Conservation (phyloP, 1,140 invertebrate genomes). For the Drosophila pandora region DNA sequence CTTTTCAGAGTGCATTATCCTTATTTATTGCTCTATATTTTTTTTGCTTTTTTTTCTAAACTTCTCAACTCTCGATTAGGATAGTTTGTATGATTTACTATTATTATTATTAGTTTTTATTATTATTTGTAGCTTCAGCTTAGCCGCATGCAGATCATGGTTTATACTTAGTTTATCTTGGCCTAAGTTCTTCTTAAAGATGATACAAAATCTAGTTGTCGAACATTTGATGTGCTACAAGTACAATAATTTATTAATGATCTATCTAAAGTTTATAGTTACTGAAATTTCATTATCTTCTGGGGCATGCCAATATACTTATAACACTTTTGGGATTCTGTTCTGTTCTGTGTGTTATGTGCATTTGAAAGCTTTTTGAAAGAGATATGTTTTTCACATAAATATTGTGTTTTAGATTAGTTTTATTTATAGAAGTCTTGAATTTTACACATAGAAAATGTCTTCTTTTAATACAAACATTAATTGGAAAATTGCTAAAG, state of each 20-base stretch:
- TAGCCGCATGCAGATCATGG: slow-evolving; percentile 52
- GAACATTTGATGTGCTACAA: slow-evolving; percentile 40
- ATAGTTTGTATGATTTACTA: slow-evolving; percentile 2
- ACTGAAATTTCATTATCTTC: slow-evolving; percentile 14
- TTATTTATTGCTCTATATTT: slow-evolving; percentile 54
- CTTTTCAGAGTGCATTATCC: slow-evolving; percentile 30
- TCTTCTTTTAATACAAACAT: slow-evolving; percentile 50
- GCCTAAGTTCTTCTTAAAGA: slow-evolving; percentile 45
- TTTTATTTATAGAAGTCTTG: slow-evolving; percentile 61
- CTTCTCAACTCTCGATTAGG: slow-evolving; percentile 20
- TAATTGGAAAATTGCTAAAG: slow-evolving; percentile 62
- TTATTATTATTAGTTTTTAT: slow-evolving; percentile 15
- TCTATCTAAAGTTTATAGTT: slow-evolving; percentile 58
- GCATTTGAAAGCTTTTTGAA: slow-evolving; percentile 55
- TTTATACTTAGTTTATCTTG: slow-evolving; percentile 42
- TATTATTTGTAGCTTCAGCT: slow-evolving; percentile 25
- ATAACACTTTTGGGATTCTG: slow-evolving; percentile 58
- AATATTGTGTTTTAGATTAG: slow-evolving; percentile 32
- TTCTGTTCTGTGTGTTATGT: slow-evolving; percentile 40
- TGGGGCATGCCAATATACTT: slow-evolving; percentile 40
- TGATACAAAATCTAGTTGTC: slow-evolving; percentile 61
- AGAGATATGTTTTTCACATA: slow-evolving; percentile 66
- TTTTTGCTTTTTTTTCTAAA: slow-evolving; percentile 27
- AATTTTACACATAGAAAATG: slow-evolving; percentile 64
- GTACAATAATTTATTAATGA: slow-evolving; percentile 55